These are phyloP conservation scores for Sminthurides aquaticus DNA, from an alignment of 2,888 invertebrate genomes.

Conservation along the genomic window DNA sequence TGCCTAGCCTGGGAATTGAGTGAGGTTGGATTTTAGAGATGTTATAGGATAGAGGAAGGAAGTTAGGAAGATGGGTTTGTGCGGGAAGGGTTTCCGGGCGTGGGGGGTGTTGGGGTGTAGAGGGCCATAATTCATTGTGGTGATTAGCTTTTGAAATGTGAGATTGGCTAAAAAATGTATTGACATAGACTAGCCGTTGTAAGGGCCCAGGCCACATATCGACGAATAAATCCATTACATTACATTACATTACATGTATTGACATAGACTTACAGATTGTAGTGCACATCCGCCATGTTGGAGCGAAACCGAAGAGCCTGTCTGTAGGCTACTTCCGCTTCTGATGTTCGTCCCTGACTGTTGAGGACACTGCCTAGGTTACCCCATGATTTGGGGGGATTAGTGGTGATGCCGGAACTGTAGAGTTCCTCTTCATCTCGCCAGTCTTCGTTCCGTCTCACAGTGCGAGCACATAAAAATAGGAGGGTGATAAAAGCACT, in stretches of 20 bases:
- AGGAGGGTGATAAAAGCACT: conserved; percentile 46
- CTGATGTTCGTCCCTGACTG: conserved; percentile 72
- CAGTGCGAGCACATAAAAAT: conserved; percentile 56
- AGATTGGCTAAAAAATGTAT: not conserved
- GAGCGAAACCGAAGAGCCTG: conserved; percentile 82
- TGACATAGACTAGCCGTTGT: too few relatives aligned
- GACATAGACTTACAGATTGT: conserved; percentile 96
- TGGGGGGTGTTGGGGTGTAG: too few relatives aligned
- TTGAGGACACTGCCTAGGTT: conserved; percentile 94
- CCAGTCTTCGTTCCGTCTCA: conserved; percentile 83
- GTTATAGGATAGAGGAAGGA: too few relatives aligned
- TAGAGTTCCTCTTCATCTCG: conserved; percentile 85
- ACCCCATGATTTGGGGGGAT: conserved; percentile 97
- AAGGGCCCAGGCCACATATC: too few relatives aligned
- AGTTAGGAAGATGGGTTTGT: too few relatives aligned
- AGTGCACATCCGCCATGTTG: conserved; percentile 98
- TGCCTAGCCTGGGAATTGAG: too few relatives aligned
- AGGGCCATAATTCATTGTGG: too few relatives aligned
- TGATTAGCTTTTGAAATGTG: too few relatives aligned
- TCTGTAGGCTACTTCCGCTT: conserved; percentile 86
- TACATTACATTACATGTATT: too few relatives aligned
- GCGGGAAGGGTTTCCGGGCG: too few relatives aligned
- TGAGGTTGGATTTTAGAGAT: too few relatives aligned
- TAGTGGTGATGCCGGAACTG: conserved; percentile 78
- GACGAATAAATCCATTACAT: too few relatives aligned